Conservation (phyloP, 2,113 vertebrate genomes). For the Platichthys flesus region DNA sequence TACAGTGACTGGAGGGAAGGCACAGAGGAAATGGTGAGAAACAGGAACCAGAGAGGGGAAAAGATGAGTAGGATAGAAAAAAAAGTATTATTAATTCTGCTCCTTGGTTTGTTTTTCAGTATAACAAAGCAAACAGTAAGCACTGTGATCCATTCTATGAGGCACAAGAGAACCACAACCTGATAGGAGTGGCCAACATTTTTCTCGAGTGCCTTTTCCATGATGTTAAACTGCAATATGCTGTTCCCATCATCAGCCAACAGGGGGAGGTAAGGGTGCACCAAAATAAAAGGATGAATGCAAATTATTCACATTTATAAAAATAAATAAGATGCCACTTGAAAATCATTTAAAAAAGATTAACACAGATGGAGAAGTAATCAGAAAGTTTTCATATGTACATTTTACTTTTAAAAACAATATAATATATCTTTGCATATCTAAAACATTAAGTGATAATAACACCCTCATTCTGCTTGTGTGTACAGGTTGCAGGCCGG, state of each 20-base stretch:
- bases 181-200: slow-evolving; percentile 96
- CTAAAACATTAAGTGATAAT: not conserved
- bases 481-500: slow-evolving; percentile 90
- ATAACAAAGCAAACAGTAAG: slow-evolving; percentile 84
- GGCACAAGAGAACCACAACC: slow-evolving; percentile 96
- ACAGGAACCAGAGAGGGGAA: not conserved
- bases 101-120: slow-evolving; percentile 70
- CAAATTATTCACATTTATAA: not conserved
- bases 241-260: slow-evolving; percentile 98
- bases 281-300: not conserved
- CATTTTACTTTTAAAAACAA: not conserved
- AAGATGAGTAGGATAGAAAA: not conserved
- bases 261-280: slow-evolving; percentile 92
- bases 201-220: slow-evolving; percentile 97
- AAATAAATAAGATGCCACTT: not conserved
- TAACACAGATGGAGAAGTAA: not conserved
- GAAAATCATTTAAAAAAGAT: not conserved
- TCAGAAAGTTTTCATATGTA: not conserved
- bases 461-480: not conserved
- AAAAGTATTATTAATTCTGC: not conserved
- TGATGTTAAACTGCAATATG: slow-evolving; percentile 95
- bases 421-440: not conserved
- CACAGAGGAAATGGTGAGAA: slow-evolving; percentile 74
- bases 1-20: slow-evolving; percentile 98
- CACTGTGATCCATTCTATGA: slow-evolving; percentile 94